These are phyloP conservation scores for Ernsta delagoae DNA, from an alignment of 2,888 invertebrate genomes.

Conservation along the genomic window DNA sequence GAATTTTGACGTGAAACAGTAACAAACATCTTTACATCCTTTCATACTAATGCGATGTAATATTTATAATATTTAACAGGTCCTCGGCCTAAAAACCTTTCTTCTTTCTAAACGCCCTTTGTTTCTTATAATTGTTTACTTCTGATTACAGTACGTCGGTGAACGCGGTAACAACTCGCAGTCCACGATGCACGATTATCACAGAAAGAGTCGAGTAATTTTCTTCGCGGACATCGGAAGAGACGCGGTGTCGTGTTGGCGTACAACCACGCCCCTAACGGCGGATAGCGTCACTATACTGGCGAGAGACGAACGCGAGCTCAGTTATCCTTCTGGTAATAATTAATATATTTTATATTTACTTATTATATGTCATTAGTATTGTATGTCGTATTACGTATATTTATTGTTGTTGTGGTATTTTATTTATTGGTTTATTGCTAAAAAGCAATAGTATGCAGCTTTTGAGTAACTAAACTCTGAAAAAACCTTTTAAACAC, in stretches of 20 bases:
- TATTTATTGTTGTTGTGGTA: too few relatives aligned
- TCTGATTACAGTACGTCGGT: slow-evolving; percentile 69
- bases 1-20: too few relatives aligned
- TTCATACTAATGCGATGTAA: too few relatives aligned
- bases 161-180: slow-evolving; percentile 87
- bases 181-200: slow-evolving; percentile 88
- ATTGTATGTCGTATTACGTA: too few relatives aligned
- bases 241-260: slow-evolving; percentile 92
- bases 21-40: too few relatives aligned
- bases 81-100: too few relatives aligned
- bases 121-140: too few relatives aligned
- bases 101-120: too few relatives aligned
- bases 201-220: slow-evolving; percentile 85
- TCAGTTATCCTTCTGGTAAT: slow-evolving; percentile 88
- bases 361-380: too few relatives aligned
- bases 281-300: slow-evolving; percentile 83
- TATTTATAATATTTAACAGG: too few relatives aligned
- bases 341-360: not conserved
- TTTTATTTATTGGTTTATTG: too few relatives aligned
- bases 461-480: not conserved
- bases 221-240: slow-evolving; percentile 89
- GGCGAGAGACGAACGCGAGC: slow-evolving; percentile 82
- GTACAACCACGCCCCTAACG: slow-evolving; percentile 78
- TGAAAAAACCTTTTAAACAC: too few relatives aligned
- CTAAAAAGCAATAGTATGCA: not conserved